Evolutionary conservation across 2,888 invertebrate genomes (phyloP).

Genomic region (Lysandra bellargus): DNA sequence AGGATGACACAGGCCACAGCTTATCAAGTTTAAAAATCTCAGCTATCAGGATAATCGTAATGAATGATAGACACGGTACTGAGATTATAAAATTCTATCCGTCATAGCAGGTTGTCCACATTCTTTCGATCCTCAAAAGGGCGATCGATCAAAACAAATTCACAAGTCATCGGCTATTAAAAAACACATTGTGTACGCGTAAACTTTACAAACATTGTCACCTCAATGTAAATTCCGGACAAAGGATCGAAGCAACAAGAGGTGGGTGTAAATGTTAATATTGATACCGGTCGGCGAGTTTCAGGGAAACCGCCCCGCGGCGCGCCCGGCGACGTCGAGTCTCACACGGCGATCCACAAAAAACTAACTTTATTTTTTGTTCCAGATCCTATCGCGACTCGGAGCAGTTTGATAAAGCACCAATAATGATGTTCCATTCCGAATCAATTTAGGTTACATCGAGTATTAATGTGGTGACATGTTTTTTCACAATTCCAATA

Average conservation of each 20-base stretch:
- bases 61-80: conserved; percentile 12
- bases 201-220: conserved; percentile 77
- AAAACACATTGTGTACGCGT: conserved; percentile 73
- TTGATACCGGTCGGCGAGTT: conserved; percentile 60
- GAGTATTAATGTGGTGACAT: conserved; percentile 61
- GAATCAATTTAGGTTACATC: conserved; percentile 68
- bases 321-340: conserved; percentile 72
- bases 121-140: conserved; percentile 48
- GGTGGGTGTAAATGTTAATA: conserved; percentile 76
- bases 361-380: conserved; percentile 70
- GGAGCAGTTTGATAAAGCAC: conserved; percentile 77
- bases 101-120: conserved; percentile 51
- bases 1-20: neutral
- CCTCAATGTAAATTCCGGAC: conserved; percentile 70
- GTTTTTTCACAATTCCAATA: conserved; percentile 48
- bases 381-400: conserved; percentile 66
- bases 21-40: neutral
- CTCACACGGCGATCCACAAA: conserved; percentile 72
- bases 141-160: conserved; percentile 78
- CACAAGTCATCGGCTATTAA: conserved; percentile 78
- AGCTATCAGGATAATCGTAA: conserved; percentile 5
- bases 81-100: conserved; percentile 42
- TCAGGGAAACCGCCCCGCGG: conserved; percentile 76
- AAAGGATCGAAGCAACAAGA: conserved; percentile 68
- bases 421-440: conserved; percentile 79